Evolutionary conservation across 2,888 invertebrate genomes (phyloP).

Genomic region (Lamellibrachia columna): DNA sequence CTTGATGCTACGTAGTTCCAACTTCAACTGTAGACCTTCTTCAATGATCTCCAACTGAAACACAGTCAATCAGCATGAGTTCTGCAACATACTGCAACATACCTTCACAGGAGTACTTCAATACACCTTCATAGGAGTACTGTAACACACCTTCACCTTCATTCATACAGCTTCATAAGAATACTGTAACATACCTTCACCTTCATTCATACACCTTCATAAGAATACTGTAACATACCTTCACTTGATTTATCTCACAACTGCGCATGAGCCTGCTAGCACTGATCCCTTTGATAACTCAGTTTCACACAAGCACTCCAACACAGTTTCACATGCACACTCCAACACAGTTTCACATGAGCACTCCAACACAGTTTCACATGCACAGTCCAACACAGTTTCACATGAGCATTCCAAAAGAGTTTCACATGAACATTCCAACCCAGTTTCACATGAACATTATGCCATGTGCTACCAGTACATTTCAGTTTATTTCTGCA

Average conservation of each 20-base stretch:
- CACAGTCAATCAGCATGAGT: conserved; percentile 71
- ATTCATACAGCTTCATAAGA: background rate
- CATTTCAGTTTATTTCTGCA: background rate
- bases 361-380: background rate
- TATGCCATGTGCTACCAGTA: background rate
- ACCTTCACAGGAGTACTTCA: conserved; percentile 72
- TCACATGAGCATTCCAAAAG: too few species aligned
- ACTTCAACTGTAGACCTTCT: conserved; percentile 38
- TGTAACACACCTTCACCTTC: background rate
- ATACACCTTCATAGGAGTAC: background rate
- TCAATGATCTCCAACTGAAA: conserved; percentile 41
- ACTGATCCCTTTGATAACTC: background rate
- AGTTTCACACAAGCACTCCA: background rate
- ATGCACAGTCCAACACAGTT: too few species aligned
- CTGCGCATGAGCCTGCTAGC: background rate
- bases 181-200: background rate
- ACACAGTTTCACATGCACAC: background rate
- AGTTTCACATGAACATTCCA: too few species aligned
- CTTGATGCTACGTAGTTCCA: conserved; percentile 39
- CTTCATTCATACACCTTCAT: background rate
- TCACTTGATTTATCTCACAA: too few species aligned
- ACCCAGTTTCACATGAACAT: background rate
- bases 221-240: background rate
- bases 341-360: too few species aligned
- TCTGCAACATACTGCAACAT: too few species aligned